Percentiles rank a stretch among this genome's conserved stretches.
phyloP scores from a whole-genome alignment of 2,797 vertebrate species.

The Craterocephalus amniculus region DNA sequence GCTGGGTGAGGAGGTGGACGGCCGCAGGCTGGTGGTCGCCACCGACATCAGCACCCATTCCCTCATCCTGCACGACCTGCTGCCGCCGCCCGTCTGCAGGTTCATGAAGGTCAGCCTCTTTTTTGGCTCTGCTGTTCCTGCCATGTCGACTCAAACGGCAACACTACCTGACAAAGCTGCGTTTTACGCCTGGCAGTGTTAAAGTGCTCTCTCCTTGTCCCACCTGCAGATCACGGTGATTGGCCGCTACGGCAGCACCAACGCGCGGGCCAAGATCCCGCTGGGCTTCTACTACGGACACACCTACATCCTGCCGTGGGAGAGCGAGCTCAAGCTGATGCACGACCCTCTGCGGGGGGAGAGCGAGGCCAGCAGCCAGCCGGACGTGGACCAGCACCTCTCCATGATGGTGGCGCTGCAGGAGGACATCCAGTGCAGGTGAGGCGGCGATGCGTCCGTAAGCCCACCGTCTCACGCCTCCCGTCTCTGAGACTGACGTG shows the following conservation, averaged over 20 bases:
- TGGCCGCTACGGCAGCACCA: constrained; percentile 98
- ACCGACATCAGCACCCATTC: constrained; percentile 99
- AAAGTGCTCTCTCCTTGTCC: background rate
- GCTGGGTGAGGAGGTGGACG: constrained; percentile 97
- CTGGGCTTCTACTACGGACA: constrained; percentile 98
- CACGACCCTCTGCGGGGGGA: constrained; percentile 95
- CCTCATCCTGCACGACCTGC: constrained; percentile 95
- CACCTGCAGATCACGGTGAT: constrained; percentile 94
- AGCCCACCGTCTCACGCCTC: background rate
- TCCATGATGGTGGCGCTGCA: constrained; percentile 98
- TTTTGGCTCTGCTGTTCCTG: constrained; percentile 1
- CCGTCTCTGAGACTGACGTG: background rate
- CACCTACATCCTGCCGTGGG: constrained; percentile 97
- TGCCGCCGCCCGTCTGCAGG: constrained; percentile 96
- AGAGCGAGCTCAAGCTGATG: constrained; percentile 96
- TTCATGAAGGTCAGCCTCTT: constrained; percentile 94
- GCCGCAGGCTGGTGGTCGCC: constrained; percentile 94
- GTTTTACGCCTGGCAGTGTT: background rate
- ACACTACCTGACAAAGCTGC: too few species aligned
- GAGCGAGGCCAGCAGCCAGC: constrained; percentile 90
- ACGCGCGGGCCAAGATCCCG: constrained; percentile 97
- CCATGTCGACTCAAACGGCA: too few species aligned
- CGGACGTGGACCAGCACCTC: constrained; percentile 96
- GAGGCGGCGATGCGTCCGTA: constrained; percentile 18
- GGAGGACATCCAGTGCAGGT: constrained; percentile 99